Conservation (phyloP, 2,113 vertebrate genomes). For the Petaurus breviceps region DNA sequence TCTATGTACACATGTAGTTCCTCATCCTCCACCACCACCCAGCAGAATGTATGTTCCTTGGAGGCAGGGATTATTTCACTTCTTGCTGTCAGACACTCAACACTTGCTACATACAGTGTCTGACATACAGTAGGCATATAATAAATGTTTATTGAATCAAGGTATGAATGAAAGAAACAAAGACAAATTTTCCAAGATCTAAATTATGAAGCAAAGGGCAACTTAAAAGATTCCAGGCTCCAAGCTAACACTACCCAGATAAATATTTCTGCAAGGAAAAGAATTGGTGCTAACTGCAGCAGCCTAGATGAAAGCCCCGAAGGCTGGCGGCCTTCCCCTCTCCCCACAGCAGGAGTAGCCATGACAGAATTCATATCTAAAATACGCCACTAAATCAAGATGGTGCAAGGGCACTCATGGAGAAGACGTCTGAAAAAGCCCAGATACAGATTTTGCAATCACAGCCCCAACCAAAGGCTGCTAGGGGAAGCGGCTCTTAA, state of each 20-base stretch:
- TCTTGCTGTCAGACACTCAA: background rate
- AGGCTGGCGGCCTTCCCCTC: background rate
- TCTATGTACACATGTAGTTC: background rate
- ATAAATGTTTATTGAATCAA: background rate
- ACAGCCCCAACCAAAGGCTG: slow-evolving; percentile 46
- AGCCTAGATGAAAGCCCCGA: slow-evolving; percentile 29
- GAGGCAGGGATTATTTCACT: background rate
- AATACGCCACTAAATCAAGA: slow-evolving; percentile 51
- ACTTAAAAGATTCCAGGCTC: slow-evolving; percentile 54
- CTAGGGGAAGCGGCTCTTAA: slow-evolving; percentile 57
- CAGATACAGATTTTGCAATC: slow-evolving; percentile 33
- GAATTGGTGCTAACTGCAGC: background rate
- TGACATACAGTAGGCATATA: background rate
- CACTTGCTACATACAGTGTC: background rate
- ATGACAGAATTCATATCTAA: slow-evolving; percentile 40
- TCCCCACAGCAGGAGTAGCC: background rate
- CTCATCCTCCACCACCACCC: background rate
- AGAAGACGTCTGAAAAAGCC: slow-evolving; percentile 45
- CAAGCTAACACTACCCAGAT: background rate
- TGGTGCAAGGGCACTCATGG: background rate
- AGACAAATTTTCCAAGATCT: slow-evolving; percentile 58
- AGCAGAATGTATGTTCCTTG: background rate
- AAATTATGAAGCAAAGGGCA: slow-evolving; percentile 59
- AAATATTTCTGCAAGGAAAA: slow-evolving; percentile 45
- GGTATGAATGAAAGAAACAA: background rate